Conservation (phyloP, 2,113 vertebrate genomes). For the Tragelaphus buxtoni region DNA sequence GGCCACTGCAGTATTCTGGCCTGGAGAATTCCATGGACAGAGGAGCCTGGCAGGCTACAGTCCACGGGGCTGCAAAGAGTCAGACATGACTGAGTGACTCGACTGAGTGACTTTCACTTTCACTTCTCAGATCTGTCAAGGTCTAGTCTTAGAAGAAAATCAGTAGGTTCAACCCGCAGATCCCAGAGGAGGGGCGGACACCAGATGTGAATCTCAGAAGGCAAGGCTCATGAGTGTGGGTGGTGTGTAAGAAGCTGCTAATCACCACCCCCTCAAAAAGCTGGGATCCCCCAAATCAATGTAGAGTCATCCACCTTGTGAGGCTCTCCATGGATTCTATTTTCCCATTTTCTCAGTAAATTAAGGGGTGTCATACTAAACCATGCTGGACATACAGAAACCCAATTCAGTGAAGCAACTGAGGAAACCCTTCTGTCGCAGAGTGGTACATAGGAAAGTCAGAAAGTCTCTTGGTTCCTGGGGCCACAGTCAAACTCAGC, state of each 20-base stretch:
- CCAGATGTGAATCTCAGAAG: neutral
- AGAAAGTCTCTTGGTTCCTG: no score
- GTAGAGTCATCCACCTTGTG: neutral
- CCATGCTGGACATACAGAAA: neutral
- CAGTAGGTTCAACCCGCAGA: neutral
- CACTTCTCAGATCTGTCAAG: neutral
- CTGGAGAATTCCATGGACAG: neutral
- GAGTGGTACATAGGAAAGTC: neutral
- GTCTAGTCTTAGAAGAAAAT: neutral
- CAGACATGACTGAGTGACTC: neutral
- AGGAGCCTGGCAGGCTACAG: neutral
- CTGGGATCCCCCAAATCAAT: neutral
- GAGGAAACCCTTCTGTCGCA: neutral
- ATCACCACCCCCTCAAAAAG: no score
- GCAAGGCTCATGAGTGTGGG: rapidly evolving
- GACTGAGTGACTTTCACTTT: neutral
- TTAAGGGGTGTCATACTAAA: neutral
- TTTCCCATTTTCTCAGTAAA: neutral
- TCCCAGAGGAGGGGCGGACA: no score
- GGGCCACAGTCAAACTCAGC: neutral
- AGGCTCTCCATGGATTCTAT: neutral
- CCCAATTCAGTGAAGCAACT: neutral
- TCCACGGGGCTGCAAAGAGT: neutral
- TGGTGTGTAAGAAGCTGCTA: neutral
- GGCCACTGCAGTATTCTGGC: neutral